Evolutionary conservation across 35 echinoderm and acorn worm genomes (phyloP).

Genomic region (Heliocidaris erythrogramma): DNA sequence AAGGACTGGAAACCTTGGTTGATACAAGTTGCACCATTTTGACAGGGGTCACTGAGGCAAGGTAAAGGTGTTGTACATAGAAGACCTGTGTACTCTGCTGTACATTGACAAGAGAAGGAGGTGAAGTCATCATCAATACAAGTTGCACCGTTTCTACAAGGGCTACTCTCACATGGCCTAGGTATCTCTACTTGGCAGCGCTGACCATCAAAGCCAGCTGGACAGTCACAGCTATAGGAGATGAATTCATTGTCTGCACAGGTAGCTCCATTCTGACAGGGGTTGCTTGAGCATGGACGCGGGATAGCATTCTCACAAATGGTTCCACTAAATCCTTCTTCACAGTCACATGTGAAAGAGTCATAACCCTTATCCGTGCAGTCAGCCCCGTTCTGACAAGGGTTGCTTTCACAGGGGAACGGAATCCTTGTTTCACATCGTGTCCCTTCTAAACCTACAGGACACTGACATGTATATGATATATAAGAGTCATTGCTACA

Average conservation of each 20-base stretch:
- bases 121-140: slow-evolving; percentile 24
- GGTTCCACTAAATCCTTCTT: slow-evolving; percentile 45
- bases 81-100: slow-evolving; percentile 33
- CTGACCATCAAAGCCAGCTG: slow-evolving; percentile 47
- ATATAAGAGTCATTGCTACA: slow-evolving; percentile 47
- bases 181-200: slow-evolving; percentile 39
- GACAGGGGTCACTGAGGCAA: slow-evolving; percentile 62
- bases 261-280: slow-evolving; percentile 57
- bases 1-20: slow-evolving; percentile 37
- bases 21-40: slow-evolving; percentile 54
- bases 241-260: slow-evolving; percentile 10
- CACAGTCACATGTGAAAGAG: slow-evolving; percentile 65
- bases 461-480: slow-evolving; percentile 74
- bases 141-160: slow-evolving; percentile 64
- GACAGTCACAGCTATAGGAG: slow-evolving; percentile 58
- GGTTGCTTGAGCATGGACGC: slow-evolving; percentile 59
- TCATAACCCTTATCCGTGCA: slow-evolving; percentile 60
- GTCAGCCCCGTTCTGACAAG: slow-evolving; percentile 66
- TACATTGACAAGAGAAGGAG: slow-evolving; percentile 60
- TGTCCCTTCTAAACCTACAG: slow-evolving; percentile 40
- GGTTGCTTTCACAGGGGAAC: slow-evolving; percentile 69
- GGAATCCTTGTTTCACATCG: slow-evolving; percentile 54
- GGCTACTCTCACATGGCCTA: slow-evolving; percentile 65
- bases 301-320: slow-evolving; percentile 37
- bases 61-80: slow-evolving; percentile 63